Evolutionary conservation across 1,140 invertebrate genomes (phyloP).

Genomic region (Aphis gossypii): DNA sequence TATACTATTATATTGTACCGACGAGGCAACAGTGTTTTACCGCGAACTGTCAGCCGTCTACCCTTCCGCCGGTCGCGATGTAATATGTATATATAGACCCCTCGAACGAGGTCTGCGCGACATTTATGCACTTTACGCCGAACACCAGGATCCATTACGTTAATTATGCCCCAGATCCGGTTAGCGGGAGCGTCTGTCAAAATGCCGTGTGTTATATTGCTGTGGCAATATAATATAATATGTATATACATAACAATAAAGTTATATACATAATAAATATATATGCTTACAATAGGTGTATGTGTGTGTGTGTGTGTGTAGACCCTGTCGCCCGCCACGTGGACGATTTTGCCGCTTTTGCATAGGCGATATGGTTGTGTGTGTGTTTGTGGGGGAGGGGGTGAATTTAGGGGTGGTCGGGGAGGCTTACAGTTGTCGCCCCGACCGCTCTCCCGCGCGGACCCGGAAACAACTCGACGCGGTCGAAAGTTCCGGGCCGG

Average conservation of each 20-base stretch:
- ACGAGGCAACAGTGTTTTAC: background rate
- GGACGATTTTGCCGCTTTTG: background rate
- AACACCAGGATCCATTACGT: slow-evolving; percentile 46
- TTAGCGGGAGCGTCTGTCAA: slow-evolving; percentile 20
- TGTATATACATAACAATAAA: background rate
- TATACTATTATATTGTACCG: background rate
- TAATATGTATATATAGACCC: background rate
- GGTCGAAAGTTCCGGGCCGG: slow-evolving; percentile 27
- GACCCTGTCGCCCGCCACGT: no score
- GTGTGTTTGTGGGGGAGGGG: no score
- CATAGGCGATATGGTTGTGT: background rate
- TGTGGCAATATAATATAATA: background rate
- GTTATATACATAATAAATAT: background rate
- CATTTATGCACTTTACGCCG: slow-evolving; percentile 18
- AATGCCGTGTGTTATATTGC: background rate
- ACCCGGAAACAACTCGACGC: background rate
- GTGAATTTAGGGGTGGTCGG: background rate
- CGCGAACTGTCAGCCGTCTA: background rate
- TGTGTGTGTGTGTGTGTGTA: no score
- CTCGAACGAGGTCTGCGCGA: background rate
- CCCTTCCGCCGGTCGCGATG: background rate
- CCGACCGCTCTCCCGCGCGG: background rate
- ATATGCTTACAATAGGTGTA: background rate
- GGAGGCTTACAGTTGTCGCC: background rate
- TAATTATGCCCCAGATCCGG: slow-evolving; percentile 37